phyloP scores from a whole-genome alignment of 1,140 invertebrate genomes.

The Drosophila busckii region DNA sequence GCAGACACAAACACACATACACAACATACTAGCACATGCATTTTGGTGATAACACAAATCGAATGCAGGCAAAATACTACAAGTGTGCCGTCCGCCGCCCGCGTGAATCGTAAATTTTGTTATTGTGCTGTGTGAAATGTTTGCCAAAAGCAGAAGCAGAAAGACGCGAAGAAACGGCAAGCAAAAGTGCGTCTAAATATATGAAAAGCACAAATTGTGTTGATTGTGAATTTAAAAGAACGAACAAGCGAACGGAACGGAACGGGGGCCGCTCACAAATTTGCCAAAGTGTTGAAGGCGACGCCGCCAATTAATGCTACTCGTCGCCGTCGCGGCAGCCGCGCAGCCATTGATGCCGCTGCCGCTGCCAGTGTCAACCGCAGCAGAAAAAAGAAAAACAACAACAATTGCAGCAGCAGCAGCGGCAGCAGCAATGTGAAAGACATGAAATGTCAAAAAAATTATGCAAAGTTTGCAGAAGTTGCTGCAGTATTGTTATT shows the following conservation, averaged over 20 bases:
- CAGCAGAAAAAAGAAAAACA: conserved; percentile 37
- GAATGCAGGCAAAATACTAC: conserved; percentile 28
- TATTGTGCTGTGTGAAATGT: conserved; percentile 37
- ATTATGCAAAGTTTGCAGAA: conserved; percentile 52
- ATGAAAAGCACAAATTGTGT: conserved; percentile 25
- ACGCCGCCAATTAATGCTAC: conserved; percentile 41
- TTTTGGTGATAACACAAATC: conserved; percentile 27
- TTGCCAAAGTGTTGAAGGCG: conserved; percentile 35
- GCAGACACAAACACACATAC: conserved; percentile 6
- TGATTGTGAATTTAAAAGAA: conserved; percentile 9
- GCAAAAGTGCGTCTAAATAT: conserved; percentile 42
- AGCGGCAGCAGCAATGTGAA: conserved; percentile 42
- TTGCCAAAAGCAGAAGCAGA: conserved; percentile 23
- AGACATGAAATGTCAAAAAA: conserved; percentile 45
- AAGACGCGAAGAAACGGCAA: conserved; percentile 21
- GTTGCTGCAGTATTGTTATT: conserved; percentile 19
- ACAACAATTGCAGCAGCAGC: conserved; percentile 14
- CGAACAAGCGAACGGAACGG: too few species aligned
- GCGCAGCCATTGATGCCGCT: conserved; percentile 40
- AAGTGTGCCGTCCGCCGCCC: conserved; percentile 32
- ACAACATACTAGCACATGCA: conserved; percentile 2
- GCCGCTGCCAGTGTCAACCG: conserved; percentile 38
- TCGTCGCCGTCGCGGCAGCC: conserved; percentile 2
- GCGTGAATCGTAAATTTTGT: conserved; percentile 29
- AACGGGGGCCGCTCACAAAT: conserved; percentile 25